These are phyloP conservation scores for Andricus grossulariae DNA, from an alignment of 1,140 invertebrate species.

Conservation along the genomic window DNA sequence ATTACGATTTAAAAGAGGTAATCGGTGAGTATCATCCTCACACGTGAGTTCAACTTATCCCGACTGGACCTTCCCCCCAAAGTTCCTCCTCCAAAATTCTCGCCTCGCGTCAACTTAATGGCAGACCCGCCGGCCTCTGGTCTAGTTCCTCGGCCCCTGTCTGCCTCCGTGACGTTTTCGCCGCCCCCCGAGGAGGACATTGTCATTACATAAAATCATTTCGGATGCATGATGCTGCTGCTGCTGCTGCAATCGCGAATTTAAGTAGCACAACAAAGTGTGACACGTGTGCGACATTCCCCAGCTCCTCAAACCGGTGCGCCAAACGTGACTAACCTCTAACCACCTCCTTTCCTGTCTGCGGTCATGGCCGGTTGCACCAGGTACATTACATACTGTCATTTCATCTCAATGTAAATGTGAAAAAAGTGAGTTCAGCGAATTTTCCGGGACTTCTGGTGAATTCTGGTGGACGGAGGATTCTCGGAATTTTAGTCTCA, in stretches of 20 bases:
- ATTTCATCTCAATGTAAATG: not conserved
- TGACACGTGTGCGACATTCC: not conserved
- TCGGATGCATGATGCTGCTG: not conserved
- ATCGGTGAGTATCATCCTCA: constrained; percentile 84
- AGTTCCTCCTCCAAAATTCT: not conserved
- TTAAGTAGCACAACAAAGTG: constrained; percentile 15
- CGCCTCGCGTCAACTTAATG: not conserved
- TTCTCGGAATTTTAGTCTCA: not conserved
- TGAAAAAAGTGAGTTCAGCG: not conserved
- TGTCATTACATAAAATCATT: constrained; percentile 19
- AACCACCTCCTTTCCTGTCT: constrained; percentile 38
- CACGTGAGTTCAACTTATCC: constrained; percentile 29
- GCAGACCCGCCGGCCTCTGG: not conserved
- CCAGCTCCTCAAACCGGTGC: constrained; percentile 39
- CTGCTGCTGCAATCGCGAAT: not conserved
- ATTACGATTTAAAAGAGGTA: constrained; percentile 95
- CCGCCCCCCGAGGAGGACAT: constrained; percentile 24
- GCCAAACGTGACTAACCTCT: constrained; percentile 48
- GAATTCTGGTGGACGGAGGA: not conserved
- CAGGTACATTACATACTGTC: not conserved
- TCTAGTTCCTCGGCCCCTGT: not conserved
- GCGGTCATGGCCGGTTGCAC: constrained; percentile 15
- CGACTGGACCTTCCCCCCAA: constrained; percentile 3
- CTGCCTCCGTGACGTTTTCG: constrained; percentile 28
- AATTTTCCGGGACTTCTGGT: not conserved